A percentile compares a stretch with the other conserved stretches of the same genome.
These are phyloP conservation scores for Gadopsis bispinosus DNA, from an alignment of 2,797 vertebrate species.

Conservation along the genomic window DNA sequence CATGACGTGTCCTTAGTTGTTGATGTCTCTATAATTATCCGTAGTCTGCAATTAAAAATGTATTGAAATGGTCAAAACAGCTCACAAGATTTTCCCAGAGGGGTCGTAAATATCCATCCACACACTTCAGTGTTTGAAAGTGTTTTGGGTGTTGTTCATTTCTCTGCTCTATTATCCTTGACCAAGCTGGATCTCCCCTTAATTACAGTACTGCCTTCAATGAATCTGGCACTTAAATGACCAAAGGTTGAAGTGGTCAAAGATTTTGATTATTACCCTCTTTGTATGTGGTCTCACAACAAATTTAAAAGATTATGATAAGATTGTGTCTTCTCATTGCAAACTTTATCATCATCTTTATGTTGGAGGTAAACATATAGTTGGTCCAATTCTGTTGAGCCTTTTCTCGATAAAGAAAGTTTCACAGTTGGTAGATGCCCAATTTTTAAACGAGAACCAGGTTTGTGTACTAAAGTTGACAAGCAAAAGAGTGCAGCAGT, in stretches of 20 bases:
- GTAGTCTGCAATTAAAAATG: conserved; percentile 15
- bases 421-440: conserved; percentile 6
- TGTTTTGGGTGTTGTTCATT: conserved; percentile 5
- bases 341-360: background rate
- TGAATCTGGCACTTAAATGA: conserved; percentile 8
- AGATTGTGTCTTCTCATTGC: background rate
- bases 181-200: conserved; percentile 1
- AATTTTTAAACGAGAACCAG: conserved; percentile 33
- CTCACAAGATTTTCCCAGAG: background rate
- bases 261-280: conserved; percentile 2
- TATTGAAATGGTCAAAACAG: conserved; percentile 18
- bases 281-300: background rate
- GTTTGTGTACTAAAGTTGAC: conserved; percentile 30
- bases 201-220: background rate
- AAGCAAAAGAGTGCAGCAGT: background rate
- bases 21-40: conserved; percentile 29
- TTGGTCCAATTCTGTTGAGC: background rate
- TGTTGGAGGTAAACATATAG: background rate
- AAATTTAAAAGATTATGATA: background rate
- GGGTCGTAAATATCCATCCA: conserved; percentile 20
- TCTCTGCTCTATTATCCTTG: background rate
- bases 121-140: background rate
- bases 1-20: background rate
- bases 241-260: background rate
- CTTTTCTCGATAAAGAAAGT: background rate